Base-by-base conservation (phyloP, 2,797 vertebrate species). In the Chaunax sp. region DNA sequence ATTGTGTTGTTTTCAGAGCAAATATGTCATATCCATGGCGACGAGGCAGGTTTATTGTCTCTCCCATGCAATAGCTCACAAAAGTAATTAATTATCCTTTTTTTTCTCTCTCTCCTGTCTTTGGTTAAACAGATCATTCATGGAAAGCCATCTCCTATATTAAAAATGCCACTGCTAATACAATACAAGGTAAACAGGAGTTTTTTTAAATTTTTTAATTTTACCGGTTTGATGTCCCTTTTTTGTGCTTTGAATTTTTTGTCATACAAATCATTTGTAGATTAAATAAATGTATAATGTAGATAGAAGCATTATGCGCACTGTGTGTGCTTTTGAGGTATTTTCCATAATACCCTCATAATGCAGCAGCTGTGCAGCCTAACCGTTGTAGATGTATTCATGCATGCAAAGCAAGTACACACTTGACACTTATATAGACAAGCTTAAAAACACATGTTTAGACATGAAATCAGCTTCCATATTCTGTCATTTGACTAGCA, bases 1-100 rank as follows among this genome's bases (percentile, higher is more conserved):
- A 99, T 99, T 98, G 96, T 99, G 98, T 99, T 99, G 98, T 99
- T 99, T 99, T 98, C 96, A 96, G 96, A 98, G 97, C 97, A 99
- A 98, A 99, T 99, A 99, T 99, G 97, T 99, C 97, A 99, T 99
- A 99, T 99, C 98, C 97, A 98, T 99, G 97, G 97, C 96, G 97
- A 99, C 97, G 96, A 94, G 95, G 97, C 96, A 98, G 97, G 96
- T 98, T 99, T 98, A 99, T 99, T 98, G 97, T 98, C 96, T 99
- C 97, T 97, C 95, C 96, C 94, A 95, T 98, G 97, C 96, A 98
- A 97, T 98, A 97, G 96, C 97, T 97, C 96, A 98, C 97, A 98
- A 97, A 99, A 98, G 97, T 98, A 98, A 99, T 99, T 99, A 99
- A 99, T 99, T 98, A 97, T 96, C 96, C 94, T 91, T 95, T 95